A percentile compares a stretch with the other conserved stretches of the same genome.
Evolutionary conservation across 2,888 invertebrate species (phyloP).

Genomic region (Craniophora ligustri): DNA sequence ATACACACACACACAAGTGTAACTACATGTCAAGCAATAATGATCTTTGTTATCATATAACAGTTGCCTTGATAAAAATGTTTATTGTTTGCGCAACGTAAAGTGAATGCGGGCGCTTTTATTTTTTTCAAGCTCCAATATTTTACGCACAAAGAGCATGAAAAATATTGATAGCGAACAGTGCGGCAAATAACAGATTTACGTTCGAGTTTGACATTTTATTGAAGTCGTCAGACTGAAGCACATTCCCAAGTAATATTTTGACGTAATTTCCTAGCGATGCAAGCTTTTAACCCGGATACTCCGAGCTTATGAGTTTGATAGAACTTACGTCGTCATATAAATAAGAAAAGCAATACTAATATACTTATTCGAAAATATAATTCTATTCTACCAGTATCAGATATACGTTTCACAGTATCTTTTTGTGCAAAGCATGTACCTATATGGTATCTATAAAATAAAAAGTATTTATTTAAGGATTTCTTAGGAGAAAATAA

Average conservation of each 20-base stretch:
- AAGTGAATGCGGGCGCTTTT: constrained; percentile 64
- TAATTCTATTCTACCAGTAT: constrained; percentile 31
- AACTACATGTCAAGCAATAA: too few species aligned
- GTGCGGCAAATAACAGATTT: constrained; percentile 48
- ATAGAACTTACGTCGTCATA: constrained; percentile 45
- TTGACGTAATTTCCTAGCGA: constrained; percentile 14
- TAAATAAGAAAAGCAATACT: constrained; percentile 52
- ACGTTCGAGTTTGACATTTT: constrained; percentile 39
- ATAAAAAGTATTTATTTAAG: constrained; percentile 17
- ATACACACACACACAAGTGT: too few species aligned
- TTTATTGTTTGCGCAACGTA: constrained; percentile 60
- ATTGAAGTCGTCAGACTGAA: constrained; percentile 25
- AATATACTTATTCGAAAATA: constrained; percentile 40
- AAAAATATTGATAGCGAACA: constrained; percentile 61
- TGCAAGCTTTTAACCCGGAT: constrained; percentile 21
- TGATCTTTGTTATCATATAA: constrained; percentile 36
- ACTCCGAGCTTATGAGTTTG: constrained; percentile 48
- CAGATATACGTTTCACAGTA: constrained; percentile 28
- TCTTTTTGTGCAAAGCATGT: too few species aligned
- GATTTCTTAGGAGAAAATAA: too few species aligned
- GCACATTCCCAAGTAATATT: neutral
- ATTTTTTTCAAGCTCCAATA: constrained; percentile 57
- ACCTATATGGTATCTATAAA: too few species aligned
- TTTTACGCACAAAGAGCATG: constrained; percentile 57
- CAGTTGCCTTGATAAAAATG: constrained; percentile 51